These are phyloP conservation scores for Cylas formicarius DNA, from an alignment of 1,140 invertebrate species.

Conservation along the genomic window DNA sequence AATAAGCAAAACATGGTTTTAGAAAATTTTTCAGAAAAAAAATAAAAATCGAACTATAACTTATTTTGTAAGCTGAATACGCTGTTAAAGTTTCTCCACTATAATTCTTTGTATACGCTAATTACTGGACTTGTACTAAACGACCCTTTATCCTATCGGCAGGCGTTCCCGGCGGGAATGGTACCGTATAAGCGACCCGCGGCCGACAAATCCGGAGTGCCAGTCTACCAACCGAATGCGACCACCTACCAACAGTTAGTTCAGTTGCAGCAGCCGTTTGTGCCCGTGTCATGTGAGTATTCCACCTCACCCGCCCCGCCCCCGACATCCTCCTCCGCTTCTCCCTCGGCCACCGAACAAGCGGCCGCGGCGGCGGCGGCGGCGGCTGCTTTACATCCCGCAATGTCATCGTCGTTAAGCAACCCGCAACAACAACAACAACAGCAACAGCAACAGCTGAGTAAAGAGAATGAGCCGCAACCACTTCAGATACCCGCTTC, in stretches of 20 bases:
- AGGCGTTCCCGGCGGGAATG: constrained; percentile 91
- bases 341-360: constrained; percentile 25
- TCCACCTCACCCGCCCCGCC: constrained; percentile 54
- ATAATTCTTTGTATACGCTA: too few species aligned
- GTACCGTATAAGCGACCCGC: constrained; percentile 89
- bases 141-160: constrained; percentile 27
- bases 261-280: constrained; percentile 88
- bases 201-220: constrained; percentile 89
- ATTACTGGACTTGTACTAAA: too few species aligned
- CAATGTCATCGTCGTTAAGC: constrained; percentile 3
- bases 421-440: constrained; percentile 6
- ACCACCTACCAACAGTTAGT: constrained; percentile 92
- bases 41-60: too few species aligned
- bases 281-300: constrained; percentile 90
- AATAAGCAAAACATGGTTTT: too few species aligned
- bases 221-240: constrained; percentile 86
- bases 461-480: constrained; percentile 23
- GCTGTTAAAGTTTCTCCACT: too few species aligned
- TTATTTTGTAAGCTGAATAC: too few species aligned
- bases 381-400: constrained; percentile 1
- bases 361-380: constrained; percentile 14
- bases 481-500: constrained; percentile 14
- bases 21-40: too few species aligned
- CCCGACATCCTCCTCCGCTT: constrained; percentile 33
- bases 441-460: constrained; percentile 11